Evolutionary conservation across 2,797 vertebrate species (phyloP), one percentile per base, ranked within the genome.

Genomic region (Urocyon cinereoargenteus): DNA sequence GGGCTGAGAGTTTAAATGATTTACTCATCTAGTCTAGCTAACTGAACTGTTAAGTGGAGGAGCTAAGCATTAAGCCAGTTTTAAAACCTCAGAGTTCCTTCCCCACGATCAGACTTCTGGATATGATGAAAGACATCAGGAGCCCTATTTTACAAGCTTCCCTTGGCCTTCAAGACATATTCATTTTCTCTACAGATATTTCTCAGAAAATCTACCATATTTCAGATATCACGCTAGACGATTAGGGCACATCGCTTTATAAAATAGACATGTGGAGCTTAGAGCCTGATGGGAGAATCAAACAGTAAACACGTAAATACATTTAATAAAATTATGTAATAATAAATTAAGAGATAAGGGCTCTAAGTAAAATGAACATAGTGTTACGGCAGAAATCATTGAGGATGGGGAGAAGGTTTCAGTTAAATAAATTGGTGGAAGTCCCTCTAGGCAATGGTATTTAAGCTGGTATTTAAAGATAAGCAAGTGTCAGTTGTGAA

Each of bases 1-100:
- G 64, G 31, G 7, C 40, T 57, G 51, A 73, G 57, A 79, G 49
- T 91, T 95, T 92, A 90, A 86, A 72, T 92, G 90, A 73, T 83
- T 86, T 75, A 57, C 57, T 95, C 31, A 70, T 77, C 90, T 79
- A 72, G 66, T 72, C 22, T 77, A 86, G n/a, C 31, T 59, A 45
- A 68, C 70, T 55, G 55, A 86, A 75, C 87, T 93, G 53, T 70
- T 92, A 53, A 64, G 49, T 61, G 64, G 12, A 40, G 70, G 8
- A 82, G 8, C 5, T 12, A 87, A 22, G 53, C 49, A 62, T 3
- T 45, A 81, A 78, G 70, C 59, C 51, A 28, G 45, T 28, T 90
- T 66, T 73, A 90, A 73, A 83, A 93, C 22, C 16, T 7, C 2
- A 11, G 21, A 34, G 4, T 85, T 72, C 45, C 85, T 68, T 77